phyloP scores from a whole-genome alignment of 2,888 invertebrate species.

The Cyclophora punctaria region DNA sequence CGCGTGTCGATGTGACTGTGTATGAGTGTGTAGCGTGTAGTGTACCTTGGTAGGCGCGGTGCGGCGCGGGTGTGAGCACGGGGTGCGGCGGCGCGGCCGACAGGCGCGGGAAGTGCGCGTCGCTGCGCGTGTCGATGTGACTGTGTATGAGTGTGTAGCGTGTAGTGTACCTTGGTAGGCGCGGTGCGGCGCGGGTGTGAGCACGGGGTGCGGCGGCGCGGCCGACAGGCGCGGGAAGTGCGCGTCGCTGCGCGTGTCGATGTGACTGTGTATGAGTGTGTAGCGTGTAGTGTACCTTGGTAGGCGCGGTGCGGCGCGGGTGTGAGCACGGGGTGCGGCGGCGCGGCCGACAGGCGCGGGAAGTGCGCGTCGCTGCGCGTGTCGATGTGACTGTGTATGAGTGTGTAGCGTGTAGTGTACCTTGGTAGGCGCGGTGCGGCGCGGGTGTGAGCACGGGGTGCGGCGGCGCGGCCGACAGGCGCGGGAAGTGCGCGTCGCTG shows the following conservation, averaged over 20 bases:
- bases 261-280: too few relatives aligned
- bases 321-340: constrained; percentile 32
- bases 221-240: constrained; percentile 69
- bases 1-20: constrained; percentile 68
- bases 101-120: constrained; percentile 69
- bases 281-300: constrained; percentile 31
- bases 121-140: constrained; percentile 68
- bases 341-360: constrained; percentile 59
- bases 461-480: constrained; percentile 49
- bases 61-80: constrained; percentile 28
- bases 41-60: constrained; percentile 41
- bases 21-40: not conserved
- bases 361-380: constrained; percentile 69
- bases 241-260: constrained; percentile 67
- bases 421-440: constrained; percentile 38
- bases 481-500: constrained; percentile 70
- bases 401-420: constrained; percentile 19
- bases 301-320: constrained; percentile 31
- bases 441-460: constrained; percentile 28
- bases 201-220: constrained; percentile 33
- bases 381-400: too few relatives aligned
- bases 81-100: constrained; percentile 42
- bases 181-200: constrained; percentile 28
- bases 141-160: too few relatives aligned
- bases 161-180: constrained; percentile 40